A percentile compares a stretch with the other conserved stretches of the same genome.
Evolutionary conservation across 2,113 vertebrate species (phyloP).

Genomic region (Etheostoma spectabile): DNA sequence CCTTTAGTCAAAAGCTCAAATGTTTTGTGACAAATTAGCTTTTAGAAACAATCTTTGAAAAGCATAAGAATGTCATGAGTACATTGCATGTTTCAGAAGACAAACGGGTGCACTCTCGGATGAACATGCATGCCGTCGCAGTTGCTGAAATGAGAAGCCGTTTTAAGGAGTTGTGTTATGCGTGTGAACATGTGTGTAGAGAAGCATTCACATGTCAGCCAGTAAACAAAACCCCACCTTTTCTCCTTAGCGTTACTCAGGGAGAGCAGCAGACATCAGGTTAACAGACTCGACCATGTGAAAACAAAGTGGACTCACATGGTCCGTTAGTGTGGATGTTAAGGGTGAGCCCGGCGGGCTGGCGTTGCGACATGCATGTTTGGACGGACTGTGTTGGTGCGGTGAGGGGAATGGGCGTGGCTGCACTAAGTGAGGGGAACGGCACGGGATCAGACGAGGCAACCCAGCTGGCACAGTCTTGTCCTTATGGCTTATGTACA

Average conservation of each 20-base stretch:
- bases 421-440: slow-evolving; percentile 48
- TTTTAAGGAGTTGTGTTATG: slow-evolving; percentile 27
- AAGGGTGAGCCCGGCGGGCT: slow-evolving; percentile 44
- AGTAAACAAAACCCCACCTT: slow-evolving; percentile 25
- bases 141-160: slow-evolving; percentile 15
- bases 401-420: slow-evolving; percentile 47
- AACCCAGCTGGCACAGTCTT: slow-evolving; percentile 28
- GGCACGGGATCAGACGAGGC: slow-evolving; percentile 65
- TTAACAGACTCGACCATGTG: slow-evolving; percentile 57
- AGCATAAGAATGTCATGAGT: slow-evolving; percentile 8
- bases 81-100: slow-evolving; percentile 13
- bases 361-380: slow-evolving; percentile 69
- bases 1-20: slow-evolving; percentile 17
- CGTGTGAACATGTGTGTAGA: slow-evolving; percentile 8
- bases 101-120: slow-evolving; percentile 33
- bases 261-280: slow-evolving; percentile 43
- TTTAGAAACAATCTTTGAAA: slow-evolving; percentile 12
- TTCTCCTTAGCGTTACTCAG: slow-evolving; percentile 16
- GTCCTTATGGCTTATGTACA: slow-evolving; percentile 27
- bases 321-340: slow-evolving; percentile 63
- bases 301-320: slow-evolving; percentile 21
- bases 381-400: slow-evolving; percentile 28
- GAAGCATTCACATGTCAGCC: slow-evolving; percentile 37
- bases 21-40: not conserved
- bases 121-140: slow-evolving; percentile 17